Evolutionary conservation across 2,113 vertebrate genomes (phyloP), one percentile per base, ranked within the genome.

Genomic region (Telmatochromis brachygnathus): DNA sequence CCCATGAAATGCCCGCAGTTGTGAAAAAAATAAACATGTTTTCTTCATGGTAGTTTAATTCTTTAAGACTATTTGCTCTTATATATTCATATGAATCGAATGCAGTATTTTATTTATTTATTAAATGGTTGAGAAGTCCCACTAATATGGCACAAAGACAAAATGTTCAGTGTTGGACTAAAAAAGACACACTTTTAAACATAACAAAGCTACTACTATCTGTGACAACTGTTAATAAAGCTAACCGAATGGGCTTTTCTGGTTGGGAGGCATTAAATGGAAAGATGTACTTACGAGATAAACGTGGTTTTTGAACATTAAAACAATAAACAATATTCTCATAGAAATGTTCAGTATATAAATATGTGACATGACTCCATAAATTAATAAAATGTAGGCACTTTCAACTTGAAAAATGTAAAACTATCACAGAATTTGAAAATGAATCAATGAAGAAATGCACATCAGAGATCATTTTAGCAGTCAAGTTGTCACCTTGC

Each of bases 1-100:
- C 75, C 84, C 88, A 89, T 92, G 90, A 92, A 93, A 93, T 62
- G 88, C 49, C 39, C 6, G 4, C 26, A 12, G 75, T 77, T 92
- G 79, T 92, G 84, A 91, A 83, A 80, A 84, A 60, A 68, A 37
- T 23, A 23, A 42, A 12, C 28, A 70, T 9, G 5, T 60, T 79
- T 79, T 23, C 39, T 86, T 53, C 88, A 82, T 75, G 26, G 30
- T 30, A n/a, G 6, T 51, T 77, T 51, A 77, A 19, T 30, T 51
- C 26, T 77, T 13, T 77, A 49, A 77, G 73, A 77, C 10, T 12
- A 13, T 51, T 77, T 77, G 45, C 28, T 51, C 17, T 2, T 19
- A 51, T 51, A 51, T n/a, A 30, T 28, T 30, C 21, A 10, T 45
- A 45, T 14, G 65, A 70, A 70, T 23, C 23, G 21, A 45, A 26